Conservation (phyloP, 2,888 invertebrate species). For the Hofmannophila pseudospretella region DNA sequence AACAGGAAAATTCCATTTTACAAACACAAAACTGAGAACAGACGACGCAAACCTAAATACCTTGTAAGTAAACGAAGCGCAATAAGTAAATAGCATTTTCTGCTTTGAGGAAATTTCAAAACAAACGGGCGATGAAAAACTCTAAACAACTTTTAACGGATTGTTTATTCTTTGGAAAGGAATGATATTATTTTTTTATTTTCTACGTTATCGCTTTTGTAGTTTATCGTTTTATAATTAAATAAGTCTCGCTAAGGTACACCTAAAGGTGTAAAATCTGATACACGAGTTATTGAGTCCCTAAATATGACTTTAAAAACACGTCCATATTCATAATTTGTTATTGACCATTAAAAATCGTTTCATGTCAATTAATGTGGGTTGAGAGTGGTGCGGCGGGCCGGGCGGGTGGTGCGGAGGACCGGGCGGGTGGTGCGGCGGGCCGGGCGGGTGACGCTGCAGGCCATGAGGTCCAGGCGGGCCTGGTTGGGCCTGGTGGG, state of each 20-base stretch:
- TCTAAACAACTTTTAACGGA: constrained; percentile 54
- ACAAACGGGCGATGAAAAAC: constrained; percentile 59
- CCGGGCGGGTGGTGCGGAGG: not conserved
- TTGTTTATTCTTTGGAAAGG: constrained; percentile 27
- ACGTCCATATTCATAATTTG: too few relatives aligned
- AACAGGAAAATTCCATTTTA: constrained; percentile 74
- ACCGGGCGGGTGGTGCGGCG: constrained; percentile 1
- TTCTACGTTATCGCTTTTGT: too few relatives aligned
- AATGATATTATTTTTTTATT: not conserved
- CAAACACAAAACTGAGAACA: constrained; percentile 64
- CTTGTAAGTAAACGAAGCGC: constrained; percentile 74
- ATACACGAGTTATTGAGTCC: too few relatives aligned
- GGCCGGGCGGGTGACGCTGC: constrained; percentile 9
- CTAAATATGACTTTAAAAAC: too few relatives aligned
- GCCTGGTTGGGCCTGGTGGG: constrained; percentile 7
- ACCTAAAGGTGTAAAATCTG: too few relatives aligned
- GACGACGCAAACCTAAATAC: constrained; percentile 69
- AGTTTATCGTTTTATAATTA: too few relatives aligned
- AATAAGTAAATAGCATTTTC: constrained; percentile 70
- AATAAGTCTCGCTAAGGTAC: too few relatives aligned
- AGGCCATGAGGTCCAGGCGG: constrained; percentile 12
- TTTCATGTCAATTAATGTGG: not conserved
- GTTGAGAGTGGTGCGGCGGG: not conserved
- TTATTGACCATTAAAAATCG: too few relatives aligned
- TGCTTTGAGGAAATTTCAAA: constrained; percentile 59